A percentile compares a stretch with the other conserved stretches of the same genome.
These are phyloP conservation scores for Neria commutata DNA, from an alignment of 2,888 invertebrate species.

Conservation along the genomic window DNA sequence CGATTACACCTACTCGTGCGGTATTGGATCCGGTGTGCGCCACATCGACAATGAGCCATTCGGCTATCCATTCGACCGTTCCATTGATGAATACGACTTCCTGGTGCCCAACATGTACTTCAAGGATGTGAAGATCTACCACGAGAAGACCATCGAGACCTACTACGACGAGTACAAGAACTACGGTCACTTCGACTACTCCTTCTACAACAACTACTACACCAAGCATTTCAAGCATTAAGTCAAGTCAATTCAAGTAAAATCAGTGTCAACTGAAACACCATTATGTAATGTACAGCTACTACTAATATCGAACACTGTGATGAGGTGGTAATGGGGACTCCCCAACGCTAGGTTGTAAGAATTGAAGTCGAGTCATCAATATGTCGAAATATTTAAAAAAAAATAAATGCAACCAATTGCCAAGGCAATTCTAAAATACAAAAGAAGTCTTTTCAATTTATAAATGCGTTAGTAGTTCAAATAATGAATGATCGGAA, in stretches of 20 bases:
- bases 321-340: constrained; percentile 12
- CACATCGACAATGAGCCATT: constrained; percentile 67
- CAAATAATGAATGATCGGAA: too few relatives aligned
- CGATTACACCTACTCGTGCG: constrained; percentile 61
- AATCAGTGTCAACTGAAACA: background rate
- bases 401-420: constrained; percentile 17
- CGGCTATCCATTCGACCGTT: constrained; percentile 75
- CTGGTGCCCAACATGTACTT: constrained; percentile 73
- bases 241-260: background rate
- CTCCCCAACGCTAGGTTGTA: constrained; percentile 5
- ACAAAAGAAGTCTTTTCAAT: too few relatives aligned
- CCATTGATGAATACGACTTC: constrained; percentile 64
- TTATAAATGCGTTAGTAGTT: too few relatives aligned
- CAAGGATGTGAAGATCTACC: constrained; percentile 64
- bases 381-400: background rate
- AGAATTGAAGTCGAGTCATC: background rate
- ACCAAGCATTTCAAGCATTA: constrained; percentile 26
- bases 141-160: constrained; percentile 33
- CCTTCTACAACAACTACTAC: constrained; percentile 31
- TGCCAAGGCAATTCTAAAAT: constrained; percentile 17
- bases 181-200: constrained; percentile 36
- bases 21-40: constrained; percentile 64
- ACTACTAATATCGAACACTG: background rate
- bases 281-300: background rate
- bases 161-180: constrained; percentile 40